A percentile compares a stretch with the other conserved stretches of the same genome.
Conservation (phyloP, 2,113 vertebrate species). For the Halichoeres trimaculatus region DNA sequence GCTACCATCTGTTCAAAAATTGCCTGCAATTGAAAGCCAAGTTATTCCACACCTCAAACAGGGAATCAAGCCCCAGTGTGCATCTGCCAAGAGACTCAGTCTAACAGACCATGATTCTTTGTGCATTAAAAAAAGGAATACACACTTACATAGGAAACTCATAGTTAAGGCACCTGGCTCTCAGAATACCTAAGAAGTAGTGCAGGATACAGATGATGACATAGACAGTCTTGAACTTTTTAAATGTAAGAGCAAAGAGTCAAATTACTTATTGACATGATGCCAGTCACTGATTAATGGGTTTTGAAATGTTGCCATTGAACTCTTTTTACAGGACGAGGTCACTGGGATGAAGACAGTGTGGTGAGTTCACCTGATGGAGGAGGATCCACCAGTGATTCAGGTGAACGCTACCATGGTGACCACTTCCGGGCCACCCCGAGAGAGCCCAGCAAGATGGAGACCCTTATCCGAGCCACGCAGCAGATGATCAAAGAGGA, state of each 20-base stretch:
- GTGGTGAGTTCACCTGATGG: slow-evolving; percentile 97
- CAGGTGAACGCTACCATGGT: slow-evolving; percentile 91
- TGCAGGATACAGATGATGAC: background rate
- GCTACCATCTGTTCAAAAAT: slow-evolving; percentile 83
- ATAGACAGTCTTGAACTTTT: background rate
- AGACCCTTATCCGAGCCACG: slow-evolving; percentile 96
- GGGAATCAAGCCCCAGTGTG: slow-evolving; percentile 51
- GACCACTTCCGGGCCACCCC: slow-evolving; percentile 93
- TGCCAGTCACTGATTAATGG: slow-evolving; percentile 40
- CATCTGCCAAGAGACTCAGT: slow-evolving; percentile 52
- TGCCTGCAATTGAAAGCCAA: slow-evolving; percentile 74
- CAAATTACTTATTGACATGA: slow-evolving; percentile 17
- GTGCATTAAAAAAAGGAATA: slow-evolving; percentile 39
- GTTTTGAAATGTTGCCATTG: slow-evolving; percentile 33
- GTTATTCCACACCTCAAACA: slow-evolving; percentile 75
- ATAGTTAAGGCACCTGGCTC: background rate
- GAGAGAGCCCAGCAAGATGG: slow-evolving; percentile 97
- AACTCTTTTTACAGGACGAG: slow-evolving; percentile 85
- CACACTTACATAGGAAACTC: slow-evolving; percentile 8
- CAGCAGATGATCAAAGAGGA: slow-evolving; percentile 99
- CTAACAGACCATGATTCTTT: slow-evolving; percentile 28
- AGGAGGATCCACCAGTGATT: slow-evolving; percentile 92
- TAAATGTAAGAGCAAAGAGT: background rate
- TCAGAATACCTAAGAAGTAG: slow-evolving; percentile 11
- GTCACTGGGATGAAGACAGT: slow-evolving; percentile 98